Conservation (phyloP, 2,888 invertebrate genomes). For the Phortica magna region DNA sequence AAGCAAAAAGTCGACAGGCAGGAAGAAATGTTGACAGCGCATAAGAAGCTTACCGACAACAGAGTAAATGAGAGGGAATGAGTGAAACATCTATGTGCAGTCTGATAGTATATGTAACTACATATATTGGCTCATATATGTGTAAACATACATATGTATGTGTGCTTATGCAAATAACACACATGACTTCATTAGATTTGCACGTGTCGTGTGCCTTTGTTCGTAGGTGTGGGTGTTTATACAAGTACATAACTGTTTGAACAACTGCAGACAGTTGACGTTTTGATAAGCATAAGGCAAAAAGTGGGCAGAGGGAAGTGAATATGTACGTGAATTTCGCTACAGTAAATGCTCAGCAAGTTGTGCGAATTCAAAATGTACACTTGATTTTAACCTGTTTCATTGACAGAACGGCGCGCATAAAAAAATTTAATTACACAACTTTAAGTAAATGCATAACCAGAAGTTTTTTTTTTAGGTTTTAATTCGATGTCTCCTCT, state of each 20-base stretch:
- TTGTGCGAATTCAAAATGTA: neutral
- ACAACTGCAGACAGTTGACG: neutral
- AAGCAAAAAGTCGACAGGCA: neutral
- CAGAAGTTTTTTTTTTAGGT: no score
- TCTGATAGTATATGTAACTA: no score
- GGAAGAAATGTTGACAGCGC: neutral
- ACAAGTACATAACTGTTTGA: slow-evolving; percentile 1
- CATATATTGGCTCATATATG: no score
- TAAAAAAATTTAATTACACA: neutral
- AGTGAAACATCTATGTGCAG: no score
- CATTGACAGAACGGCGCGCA: neutral
- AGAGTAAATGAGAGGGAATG: no score
- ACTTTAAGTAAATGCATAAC: no score
- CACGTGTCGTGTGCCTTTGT: neutral
- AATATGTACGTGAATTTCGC: neutral
- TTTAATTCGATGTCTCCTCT: no score
- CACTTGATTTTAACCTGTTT: no score
- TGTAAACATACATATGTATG: no score
- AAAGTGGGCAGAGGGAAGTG: neutral
- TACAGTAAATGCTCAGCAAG: neutral
- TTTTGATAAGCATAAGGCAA: neutral
- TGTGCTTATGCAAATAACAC: no score
- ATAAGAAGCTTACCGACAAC: no score
- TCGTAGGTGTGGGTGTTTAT: neutral
- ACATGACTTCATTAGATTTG: no score